These are phyloP conservation scores for Drosophila serrata DNA, from an alignment of 1,140 invertebrate species.

Conservation along the genomic window DNA sequence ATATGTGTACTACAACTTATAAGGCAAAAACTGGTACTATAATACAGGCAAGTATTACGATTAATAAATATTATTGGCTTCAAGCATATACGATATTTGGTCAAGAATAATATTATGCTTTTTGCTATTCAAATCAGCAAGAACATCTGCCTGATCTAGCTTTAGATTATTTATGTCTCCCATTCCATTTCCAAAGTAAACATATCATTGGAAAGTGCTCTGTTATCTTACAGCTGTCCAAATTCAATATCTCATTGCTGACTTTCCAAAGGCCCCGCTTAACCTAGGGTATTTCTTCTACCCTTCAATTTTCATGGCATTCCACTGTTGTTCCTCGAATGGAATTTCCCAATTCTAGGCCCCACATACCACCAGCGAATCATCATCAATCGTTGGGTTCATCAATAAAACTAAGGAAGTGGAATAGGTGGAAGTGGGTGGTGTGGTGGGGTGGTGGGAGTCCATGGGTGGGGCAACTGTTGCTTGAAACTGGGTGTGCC, in stretches of 20 bases:
- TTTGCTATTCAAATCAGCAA: neutral
- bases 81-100: neutral
- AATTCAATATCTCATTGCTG: neutral
- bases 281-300: neutral
- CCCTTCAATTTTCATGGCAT: neutral
- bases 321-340: slow-evolving; percentile 24
- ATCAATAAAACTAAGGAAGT: slow-evolving; percentile 34
- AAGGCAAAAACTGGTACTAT: neutral
- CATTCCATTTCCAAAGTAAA: neutral
- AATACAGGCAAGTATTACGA: neutral
- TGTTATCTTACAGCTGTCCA: slow-evolving; percentile 13
- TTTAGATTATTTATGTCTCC: neutral
- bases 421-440: neutral
- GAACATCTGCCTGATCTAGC: neutral
- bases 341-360: slow-evolving; percentile 33
- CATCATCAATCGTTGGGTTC: slow-evolving; percentile 45
- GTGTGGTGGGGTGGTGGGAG: neutral
- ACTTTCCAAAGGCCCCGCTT: neutral
- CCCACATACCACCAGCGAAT: slow-evolving; percentile 1
- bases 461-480: slow-evolving; percentile 23
- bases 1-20: neutral
- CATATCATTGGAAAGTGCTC: neutral
- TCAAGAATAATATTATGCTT: slow-evolving; percentile 1
- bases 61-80: neutral
- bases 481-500: slow-evolving; percentile 30